Conservation (phyloP, 2,888 invertebrate species). For the Rapana venosa region DNA sequence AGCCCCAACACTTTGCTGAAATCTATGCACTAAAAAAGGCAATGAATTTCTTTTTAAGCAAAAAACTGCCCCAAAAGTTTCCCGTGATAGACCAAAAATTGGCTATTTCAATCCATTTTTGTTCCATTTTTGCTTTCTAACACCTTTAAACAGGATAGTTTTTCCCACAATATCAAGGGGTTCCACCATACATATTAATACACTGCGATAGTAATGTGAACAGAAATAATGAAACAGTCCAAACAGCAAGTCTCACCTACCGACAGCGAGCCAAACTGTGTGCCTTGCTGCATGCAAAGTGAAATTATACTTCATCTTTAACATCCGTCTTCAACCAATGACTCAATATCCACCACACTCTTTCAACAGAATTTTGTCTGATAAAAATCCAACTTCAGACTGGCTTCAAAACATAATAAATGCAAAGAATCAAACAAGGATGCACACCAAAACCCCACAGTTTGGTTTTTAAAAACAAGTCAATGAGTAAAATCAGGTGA, state of each 20-base stretch:
- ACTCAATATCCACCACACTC: neutral
- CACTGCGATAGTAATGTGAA: neutral
- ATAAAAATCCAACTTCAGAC: neutral
- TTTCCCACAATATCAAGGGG: neutral
- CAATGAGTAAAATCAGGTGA: too few species aligned
- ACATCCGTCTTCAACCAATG: neutral
- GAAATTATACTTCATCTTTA: neutral
- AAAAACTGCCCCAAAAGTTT: too few species aligned
- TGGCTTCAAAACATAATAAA: neutral
- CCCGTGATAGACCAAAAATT: too few species aligned
- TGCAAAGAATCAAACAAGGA: neutral
- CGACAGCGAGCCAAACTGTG: slow-evolving; percentile 20
- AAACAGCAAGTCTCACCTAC: slow-evolving; percentile 27
- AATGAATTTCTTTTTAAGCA: too few species aligned
- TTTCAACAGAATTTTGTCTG: neutral
- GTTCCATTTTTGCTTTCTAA: too few species aligned
- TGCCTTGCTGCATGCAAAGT: slow-evolving; percentile 36
- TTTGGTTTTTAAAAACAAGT: too few species aligned
- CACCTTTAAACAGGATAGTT: too few species aligned
- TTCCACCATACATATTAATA: slow-evolving; percentile 6
- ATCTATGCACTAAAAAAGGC: too few species aligned
- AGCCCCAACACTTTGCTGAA: too few species aligned
- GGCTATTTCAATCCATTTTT: too few species aligned
- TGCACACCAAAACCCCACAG: neutral
- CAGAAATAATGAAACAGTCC: neutral